Base-by-base conservation (phyloP, 2,888 invertebrate species). In the Tiliacea aurago region DNA sequence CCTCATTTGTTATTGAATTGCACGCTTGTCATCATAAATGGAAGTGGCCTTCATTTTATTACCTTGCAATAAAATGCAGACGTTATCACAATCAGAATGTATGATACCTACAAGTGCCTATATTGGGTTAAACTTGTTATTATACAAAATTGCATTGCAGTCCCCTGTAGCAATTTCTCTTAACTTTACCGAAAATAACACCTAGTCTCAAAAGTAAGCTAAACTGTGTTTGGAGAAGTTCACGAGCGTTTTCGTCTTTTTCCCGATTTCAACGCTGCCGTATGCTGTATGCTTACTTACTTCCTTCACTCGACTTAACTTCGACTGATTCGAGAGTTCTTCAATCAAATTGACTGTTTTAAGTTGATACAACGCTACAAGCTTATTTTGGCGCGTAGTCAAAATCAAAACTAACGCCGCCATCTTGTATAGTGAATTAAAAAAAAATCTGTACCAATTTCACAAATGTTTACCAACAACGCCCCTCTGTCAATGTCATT, bases 11-110 rank as follows among this genome's bases (percentile, higher is more conserved):
- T 82, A 77, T 71, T 74, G 53, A 84, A 81, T 75, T 84, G 81
- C 72, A 84, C 76, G 78, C 79, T 76, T 70, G 75, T 81, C 82
- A 85, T 85, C 83, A 73, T 82, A 80, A 84, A 90, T 88, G 77
- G 83, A 84, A 84, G 28, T 86, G 88, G 86, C 87, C 88, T 87
- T 86, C 84, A 65, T 76, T 80, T 75, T 78, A 85, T 81, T 77
- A 61, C 62, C 63, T 76, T 70, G 73, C 76, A 75, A 75, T 84
- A 70, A 79, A 81, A 70, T 77, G 74, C 69, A 77, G 58, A 73
- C 68, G 56, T 69, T 75, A 53, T 61, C 59, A 65, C 63, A 76
- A 71, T 73, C 53, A 23, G 20, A 55, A 55, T 53, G 0, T 11
- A 45, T 73, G 53, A n/a, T 33, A 45, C 10, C 33, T 37, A 64